These are phyloP conservation scores for Cololabis saira DNA, from an alignment of 2,113 vertebrate species.

Conservation along the genomic window DNA sequence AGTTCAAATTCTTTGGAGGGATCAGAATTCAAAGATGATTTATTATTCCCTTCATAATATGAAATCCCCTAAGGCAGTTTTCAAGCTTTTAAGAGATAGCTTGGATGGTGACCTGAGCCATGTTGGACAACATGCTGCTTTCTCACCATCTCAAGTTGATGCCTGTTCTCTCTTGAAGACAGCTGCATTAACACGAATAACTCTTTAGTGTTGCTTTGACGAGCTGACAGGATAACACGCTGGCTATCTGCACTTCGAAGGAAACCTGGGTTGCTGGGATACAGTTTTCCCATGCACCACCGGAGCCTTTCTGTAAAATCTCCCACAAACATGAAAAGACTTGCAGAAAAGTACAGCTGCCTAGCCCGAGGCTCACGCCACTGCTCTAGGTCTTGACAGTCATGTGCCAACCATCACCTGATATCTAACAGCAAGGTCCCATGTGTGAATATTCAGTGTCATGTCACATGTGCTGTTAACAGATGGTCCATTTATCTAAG, in stretches of 20 bases:
- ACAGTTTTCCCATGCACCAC: too few relatives aligned
- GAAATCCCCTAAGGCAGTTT: too few relatives aligned
- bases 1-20: conserved; percentile 4
- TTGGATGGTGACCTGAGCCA: background rate
- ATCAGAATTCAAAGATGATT: conserved; percentile 9
- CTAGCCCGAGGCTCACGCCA: background rate
- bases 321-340: too few relatives aligned
- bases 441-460: conserved; percentile 1
- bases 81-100: background rate
- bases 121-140: conserved; percentile 7
- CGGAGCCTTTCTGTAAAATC: too few relatives aligned
- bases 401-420: conserved; percentile 29
- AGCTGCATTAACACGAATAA: background rate
- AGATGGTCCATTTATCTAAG: background rate
- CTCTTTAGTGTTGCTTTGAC: conserved; percentile 22
- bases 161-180: conserved; percentile 7
- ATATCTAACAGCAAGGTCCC: background rate
- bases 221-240: conserved; percentile 40
- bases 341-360: too few relatives aligned
- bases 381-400: background rate
- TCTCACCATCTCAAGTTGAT: conserved; percentile 12
- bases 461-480: conserved; percentile 25
- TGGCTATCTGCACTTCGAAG: conserved; percentile 11
- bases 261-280: too few relatives aligned
- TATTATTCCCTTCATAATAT: background rate